These are phyloP conservation scores for Eucidaris tribuloides DNA, from an alignment of 35 echinoderm and acorn worm species.

Conservation along the genomic window DNA sequence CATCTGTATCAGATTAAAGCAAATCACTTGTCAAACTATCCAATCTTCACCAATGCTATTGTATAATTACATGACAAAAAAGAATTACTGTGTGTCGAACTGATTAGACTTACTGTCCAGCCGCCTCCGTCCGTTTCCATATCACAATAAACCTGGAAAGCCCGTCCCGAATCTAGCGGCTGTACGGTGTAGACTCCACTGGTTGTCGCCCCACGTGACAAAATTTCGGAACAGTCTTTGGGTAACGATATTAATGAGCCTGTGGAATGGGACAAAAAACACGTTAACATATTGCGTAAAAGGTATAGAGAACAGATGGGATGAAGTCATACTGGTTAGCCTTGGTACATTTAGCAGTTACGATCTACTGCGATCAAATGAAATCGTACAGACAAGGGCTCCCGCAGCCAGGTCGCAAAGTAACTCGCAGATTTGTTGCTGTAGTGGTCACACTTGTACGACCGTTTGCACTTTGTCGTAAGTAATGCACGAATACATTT, in stretches of 20 bases:
- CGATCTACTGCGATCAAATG: neutral
- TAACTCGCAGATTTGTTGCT: neutral
- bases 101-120: slow-evolving; percentile 81
- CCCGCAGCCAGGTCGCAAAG: no score
- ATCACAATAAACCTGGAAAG: slow-evolving; percentile 73
- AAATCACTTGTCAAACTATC: no score
- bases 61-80: no score
- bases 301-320: neutral
- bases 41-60: no score
- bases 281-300: neutral
- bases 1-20: no score
- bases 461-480: neutral
- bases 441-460: neutral
- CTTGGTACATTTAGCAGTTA: neutral
- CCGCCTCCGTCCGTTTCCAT: slow-evolving; percentile 72
- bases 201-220: slow-evolving; percentile 20
- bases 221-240: slow-evolving; percentile 47
- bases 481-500: no score
- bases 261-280: neutral
- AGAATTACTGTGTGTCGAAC: no score
- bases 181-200: slow-evolving; percentile 49
- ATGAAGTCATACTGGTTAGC: neutral
- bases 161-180: slow-evolving; percentile 24
- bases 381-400: neutral
- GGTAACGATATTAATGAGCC: slow-evolving; percentile 10